Conservation (phyloP, 1,140 invertebrate species). For the Drosophila sechellia region DNA sequence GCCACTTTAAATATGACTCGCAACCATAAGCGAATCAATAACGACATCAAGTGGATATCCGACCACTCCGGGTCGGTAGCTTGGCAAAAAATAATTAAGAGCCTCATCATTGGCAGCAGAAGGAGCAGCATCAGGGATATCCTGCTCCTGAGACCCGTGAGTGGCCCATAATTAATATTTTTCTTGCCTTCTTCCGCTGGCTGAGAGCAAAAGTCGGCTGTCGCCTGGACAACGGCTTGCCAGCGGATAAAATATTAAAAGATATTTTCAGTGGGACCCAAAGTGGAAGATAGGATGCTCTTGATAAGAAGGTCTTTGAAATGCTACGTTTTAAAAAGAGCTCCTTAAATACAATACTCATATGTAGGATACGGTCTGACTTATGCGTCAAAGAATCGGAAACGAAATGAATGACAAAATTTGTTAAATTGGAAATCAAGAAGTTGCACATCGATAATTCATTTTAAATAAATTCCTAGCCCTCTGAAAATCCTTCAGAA, state of each 20-base stretch:
- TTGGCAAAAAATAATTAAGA: slow-evolving; percentile 56
- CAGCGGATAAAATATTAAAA: slow-evolving; percentile 29
- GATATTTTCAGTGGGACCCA: slow-evolving; percentile 1
- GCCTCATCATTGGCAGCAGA: slow-evolving; percentile 31
- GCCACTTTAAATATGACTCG: slow-evolving; percentile 33
- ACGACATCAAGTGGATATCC: slow-evolving; percentile 32
- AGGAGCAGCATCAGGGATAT: slow-evolving; percentile 18
- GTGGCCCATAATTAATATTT: slow-evolving; percentile 75
- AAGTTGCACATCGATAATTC: no score
- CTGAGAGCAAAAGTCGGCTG: slow-evolving; percentile 36
- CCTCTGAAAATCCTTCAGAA: no score
- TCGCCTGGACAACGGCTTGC: slow-evolving; percentile 60
- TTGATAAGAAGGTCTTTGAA: background rate
- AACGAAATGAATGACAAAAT: no score
- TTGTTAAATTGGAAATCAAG: no score
- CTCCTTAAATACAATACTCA: no score
- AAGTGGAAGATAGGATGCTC: slow-evolving; percentile 6
- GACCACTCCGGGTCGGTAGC: slow-evolving; percentile 17
- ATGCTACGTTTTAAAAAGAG: no score
- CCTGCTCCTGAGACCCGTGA: slow-evolving; percentile 46
- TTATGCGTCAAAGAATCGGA: no score
- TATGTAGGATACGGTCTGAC: no score
- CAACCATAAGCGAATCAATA: slow-evolving; percentile 48
- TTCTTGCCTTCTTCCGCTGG: slow-evolving; percentile 24
- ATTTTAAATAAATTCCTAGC: background rate